Evolutionary conservation across 2,888 invertebrate genomes (phyloP).

Genomic region (Mesochorus sp.): DNA sequence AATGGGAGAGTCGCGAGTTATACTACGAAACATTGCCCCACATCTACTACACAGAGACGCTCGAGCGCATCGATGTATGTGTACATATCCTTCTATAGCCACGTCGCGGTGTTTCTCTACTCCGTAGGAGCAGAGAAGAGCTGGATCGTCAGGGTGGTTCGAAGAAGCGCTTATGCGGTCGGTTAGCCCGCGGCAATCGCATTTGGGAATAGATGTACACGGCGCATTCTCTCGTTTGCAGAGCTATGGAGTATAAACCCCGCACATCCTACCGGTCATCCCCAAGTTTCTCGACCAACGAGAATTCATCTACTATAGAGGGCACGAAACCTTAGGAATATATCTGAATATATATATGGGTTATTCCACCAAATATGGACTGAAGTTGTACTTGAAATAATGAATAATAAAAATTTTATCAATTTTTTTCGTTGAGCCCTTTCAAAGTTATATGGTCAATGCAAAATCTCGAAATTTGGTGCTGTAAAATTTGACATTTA

Average conservation of each 20-base stretch:
- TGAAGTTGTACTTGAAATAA: too few species aligned
- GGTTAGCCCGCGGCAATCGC: conserved; percentile 65
- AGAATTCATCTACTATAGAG: conserved; percentile 57
- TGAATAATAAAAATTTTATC: too few species aligned
- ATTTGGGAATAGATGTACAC: conserved; percentile 59
- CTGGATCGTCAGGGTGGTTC: conserved; percentile 45
- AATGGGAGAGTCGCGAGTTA: conserved; percentile 56
- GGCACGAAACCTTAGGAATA: conserved; percentile 59
- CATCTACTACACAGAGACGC: not conserved
- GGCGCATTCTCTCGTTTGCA: conserved; percentile 38
- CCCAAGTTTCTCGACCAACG: conserved; percentile 47
- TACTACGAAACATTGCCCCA: not conserved
- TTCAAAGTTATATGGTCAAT: too few species aligned
- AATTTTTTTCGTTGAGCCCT: too few species aligned
- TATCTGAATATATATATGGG: too few species aligned
- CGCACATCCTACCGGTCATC: conserved; percentile 41
- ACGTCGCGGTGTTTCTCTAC: conserved; percentile 27
- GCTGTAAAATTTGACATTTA: too few species aligned
- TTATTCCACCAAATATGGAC: too few species aligned
- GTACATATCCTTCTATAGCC: conserved; percentile 19
- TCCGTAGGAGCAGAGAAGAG: conserved; percentile 8
- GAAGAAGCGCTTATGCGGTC: conserved; percentile 63
- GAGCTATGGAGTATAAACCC: conserved; percentile 17
- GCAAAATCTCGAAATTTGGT: too few species aligned
- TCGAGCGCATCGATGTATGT: not conserved